Conservation (phyloP, 2,113 vertebrate species). For the Polypterus bichir region DNA sequence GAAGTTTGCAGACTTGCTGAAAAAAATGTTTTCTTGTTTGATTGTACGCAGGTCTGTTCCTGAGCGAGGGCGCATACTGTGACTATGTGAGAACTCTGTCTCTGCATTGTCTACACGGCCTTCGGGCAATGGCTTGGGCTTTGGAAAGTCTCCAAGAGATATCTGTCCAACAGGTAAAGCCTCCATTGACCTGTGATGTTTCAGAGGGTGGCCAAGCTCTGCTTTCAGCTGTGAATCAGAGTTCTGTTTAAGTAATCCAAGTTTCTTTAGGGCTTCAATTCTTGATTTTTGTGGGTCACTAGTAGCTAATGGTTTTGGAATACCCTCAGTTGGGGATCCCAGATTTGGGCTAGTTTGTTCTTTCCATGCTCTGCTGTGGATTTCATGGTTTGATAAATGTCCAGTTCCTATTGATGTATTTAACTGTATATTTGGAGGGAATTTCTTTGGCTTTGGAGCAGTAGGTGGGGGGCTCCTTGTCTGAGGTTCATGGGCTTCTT, state of each 20-base stretch:
- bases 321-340: conserved; percentile 19
- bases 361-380: neutral
- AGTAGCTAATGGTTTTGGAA: neutral
- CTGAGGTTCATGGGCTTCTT: conserved; percentile 26
- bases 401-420: conserved; percentile 46
- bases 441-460: conserved; percentile 60
- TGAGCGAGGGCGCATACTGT: conserved; percentile 25
- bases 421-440: conserved; percentile 52
- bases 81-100: conserved; percentile 13
- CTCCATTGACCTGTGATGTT: conserved; percentile 23
- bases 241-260: conserved; percentile 61
- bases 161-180: neutral
- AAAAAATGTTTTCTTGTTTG: neutral
- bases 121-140: conserved; percentile 11
- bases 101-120: conserved; percentile 18
- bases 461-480: conserved; percentile 45
- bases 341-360: neutral
- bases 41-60: conserved; percentile 16
- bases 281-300: conserved; percentile 43
- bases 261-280: conserved; percentile 67
- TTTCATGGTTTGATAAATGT: conserved; percentile 8
- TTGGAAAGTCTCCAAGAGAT: conserved; percentile 14
- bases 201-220: conserved; percentile 24
- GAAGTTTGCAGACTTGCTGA: conserved; percentile 25
- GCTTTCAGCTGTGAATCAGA: conserved; percentile 12